Base-by-base conservation (phyloP, 1,140 invertebrate genomes). In the Zaprionus kolodkinae region DNA sequence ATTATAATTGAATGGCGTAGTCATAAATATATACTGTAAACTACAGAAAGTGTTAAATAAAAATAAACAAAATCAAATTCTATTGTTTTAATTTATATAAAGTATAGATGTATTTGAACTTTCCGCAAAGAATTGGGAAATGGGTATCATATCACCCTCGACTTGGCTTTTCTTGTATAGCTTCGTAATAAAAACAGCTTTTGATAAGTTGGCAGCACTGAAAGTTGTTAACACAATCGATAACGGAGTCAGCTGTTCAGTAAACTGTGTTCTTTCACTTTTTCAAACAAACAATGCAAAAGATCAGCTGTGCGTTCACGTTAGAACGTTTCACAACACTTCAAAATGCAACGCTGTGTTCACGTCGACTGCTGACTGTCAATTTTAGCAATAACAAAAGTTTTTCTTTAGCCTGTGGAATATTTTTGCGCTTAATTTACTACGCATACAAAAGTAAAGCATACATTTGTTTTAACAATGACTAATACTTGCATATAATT, bases 41-140 rank as follows among this genome's bases (percentile, higher is more conserved):
- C 25, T 67, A 35, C 35, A 65, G 64, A 69, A 72, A 56, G 50
- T 77, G 77, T 77, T 79, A 69, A 76, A 79, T 77, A 73, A 79
- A 76, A 15, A 67, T 63, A 67, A 60, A 1, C 48, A 56, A 65
- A 75, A 25, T 21, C 3, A 50, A 50, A 50, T 25, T 11, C 10
- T 11, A 2, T 45, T 45, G n/a, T 15, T 45, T 45, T 9, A 30
- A 30, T 27, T 27, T 27, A 4, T 27, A 27, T 27, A 27, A 27
- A n/a, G n/a, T n/a, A n/a, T n/a, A n/a, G n/a, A n/a, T n/a, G n/a
- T n/a, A n/a, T n/a, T n/a, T n/a, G 25, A 27, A 1, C 25, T 27
- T 27, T 27, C 25, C 25, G 4, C 4, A 2, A 2, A 27, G 25
- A 30, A 30, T 6, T 30, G 27, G 27, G 27, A 3, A 30, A 30